Evolutionary conservation across 2,888 invertebrate species (phyloP), one percentile per base, ranked within the genome.

Genomic region (Tachina grossa): DNA sequence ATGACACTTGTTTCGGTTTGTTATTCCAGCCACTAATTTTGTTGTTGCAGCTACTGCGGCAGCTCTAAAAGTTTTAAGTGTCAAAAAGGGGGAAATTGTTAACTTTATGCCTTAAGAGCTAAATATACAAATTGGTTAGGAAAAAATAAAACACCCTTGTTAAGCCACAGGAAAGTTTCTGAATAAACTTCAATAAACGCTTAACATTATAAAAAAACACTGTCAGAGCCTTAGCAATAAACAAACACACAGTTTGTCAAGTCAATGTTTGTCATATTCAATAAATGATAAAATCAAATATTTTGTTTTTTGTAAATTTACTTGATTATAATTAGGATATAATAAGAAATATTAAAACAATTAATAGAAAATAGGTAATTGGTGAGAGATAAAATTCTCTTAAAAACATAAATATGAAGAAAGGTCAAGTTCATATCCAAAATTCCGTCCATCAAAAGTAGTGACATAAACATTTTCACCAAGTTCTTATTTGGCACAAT

Each of bases 1-100:
- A 49, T 72, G 47, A 65, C 82, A 79, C 65, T 79, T 79, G 55
- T 79, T 72, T 72, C 31, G n/a, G 31, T 31, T n/a, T 68, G 6
- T 51, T 66, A 61, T 61, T 51, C 9, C 10, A 69, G n/a, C 49
- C 49, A 49, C 43, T 49, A 39, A 55, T 66, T 22, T 9, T 31
- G 31, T 4, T 31, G 31, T 31, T 31, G 31, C 4, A 31, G 31
- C 41, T 53, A 16, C 19, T 66, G 47, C 9, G 53, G 65, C 39
- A 22, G 61, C 45, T 19, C 31, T 47, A 51, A 63, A 69, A 63
- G 5, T 53, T 55, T 16, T 14, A 82, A 85, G 82, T 83, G 82
- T 79, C 66, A 83, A 78, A 83, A 83, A 85, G 85, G 83, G 83
- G 79, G 77, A 85, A 85, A 68, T 74, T 77, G 76, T 85, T 85